Evolutionary conservation across 2,113 vertebrate genomes (phyloP).

Genomic region (Leptocoma aspasia): DNA sequence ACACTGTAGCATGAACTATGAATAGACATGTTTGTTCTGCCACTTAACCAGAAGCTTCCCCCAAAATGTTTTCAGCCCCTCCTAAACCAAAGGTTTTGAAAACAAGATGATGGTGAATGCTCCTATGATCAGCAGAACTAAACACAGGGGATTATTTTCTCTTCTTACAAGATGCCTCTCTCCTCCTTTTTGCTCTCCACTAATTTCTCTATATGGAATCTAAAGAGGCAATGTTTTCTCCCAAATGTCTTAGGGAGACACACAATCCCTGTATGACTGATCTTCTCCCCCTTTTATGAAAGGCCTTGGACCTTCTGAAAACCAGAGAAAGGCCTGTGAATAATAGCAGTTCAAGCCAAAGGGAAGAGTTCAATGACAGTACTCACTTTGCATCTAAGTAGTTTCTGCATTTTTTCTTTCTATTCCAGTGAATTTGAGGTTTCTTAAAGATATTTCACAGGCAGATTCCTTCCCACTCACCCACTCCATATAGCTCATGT

Average conservation of each 20-base stretch:
- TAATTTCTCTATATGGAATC: not conserved
- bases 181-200: not conserved
- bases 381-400: not conserved
- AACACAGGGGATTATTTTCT: not conserved
- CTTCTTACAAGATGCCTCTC: not conserved
- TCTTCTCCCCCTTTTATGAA: not conserved
- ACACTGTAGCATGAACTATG: not conserved
- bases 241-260: not conserved
- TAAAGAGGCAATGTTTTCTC: not conserved
- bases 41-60: not conserved
- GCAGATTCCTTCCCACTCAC: not conserved
- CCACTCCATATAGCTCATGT: accelerated
- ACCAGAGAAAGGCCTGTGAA: not conserved
- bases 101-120: not conserved
- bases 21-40: not conserved
- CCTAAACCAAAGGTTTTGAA: not conserved
- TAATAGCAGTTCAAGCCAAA: not conserved
- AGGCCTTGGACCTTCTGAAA: not conserved
- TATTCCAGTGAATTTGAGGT: not conserved
- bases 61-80: not conserved
- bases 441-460: not conserved
- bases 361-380: not conserved
- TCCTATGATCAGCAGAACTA: not conserved
- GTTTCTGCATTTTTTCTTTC: not conserved
- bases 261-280: not conserved